Evolutionary conservation across 1,140 invertebrate genomes (phyloP), one percentile per base, ranked within the genome.

Genomic region (Amphibalanus amphitrite): DNA sequence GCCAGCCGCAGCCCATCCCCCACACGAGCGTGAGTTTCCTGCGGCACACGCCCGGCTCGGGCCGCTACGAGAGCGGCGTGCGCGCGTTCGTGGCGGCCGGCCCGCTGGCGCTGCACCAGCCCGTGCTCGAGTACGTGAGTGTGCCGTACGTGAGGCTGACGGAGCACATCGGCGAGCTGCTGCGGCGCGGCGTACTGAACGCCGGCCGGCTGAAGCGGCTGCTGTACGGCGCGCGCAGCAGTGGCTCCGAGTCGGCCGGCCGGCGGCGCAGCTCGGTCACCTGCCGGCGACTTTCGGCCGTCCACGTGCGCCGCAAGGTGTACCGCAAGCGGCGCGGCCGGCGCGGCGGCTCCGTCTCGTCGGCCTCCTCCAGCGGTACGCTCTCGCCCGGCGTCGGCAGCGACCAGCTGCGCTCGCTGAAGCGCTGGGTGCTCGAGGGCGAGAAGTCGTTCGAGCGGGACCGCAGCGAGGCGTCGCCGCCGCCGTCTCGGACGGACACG

Each of bases 101-200:
- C 70, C 78, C 78, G 70, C 78, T 81, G 77, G 81, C 82, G 29
- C 81, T 79, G 47, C 72, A 71, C 65, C 29, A 40, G 76, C 79
- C 82, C 29, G 79, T 82, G 29, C 83, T 71, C 82, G 85, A 77
- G 84, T 85, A 83, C 84, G 84, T 84, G 33, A 33, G 69, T 8
- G 82, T 86, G 29, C 87, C 87, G 25, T 89, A 88, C 78, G 83
- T 86, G 74, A 85, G 86, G 67, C 83, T 92, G 29, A 89, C 89
- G 28, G 87, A 86, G 76, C 87, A 86, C 77, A 90, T 90, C 77
- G 86, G 86, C 47, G 84, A 85, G 76, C 83, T 90, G 69, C 87
- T 91, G 15, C 86, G 86, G 77, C 84, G 85, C 76, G 87, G 87
- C 76, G 79, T 88, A 6, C 86, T 92, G 72, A 86, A 85, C 8